Conservation (phyloP, 2,113 vertebrate species). For the Phaethon lepturus region DNA sequence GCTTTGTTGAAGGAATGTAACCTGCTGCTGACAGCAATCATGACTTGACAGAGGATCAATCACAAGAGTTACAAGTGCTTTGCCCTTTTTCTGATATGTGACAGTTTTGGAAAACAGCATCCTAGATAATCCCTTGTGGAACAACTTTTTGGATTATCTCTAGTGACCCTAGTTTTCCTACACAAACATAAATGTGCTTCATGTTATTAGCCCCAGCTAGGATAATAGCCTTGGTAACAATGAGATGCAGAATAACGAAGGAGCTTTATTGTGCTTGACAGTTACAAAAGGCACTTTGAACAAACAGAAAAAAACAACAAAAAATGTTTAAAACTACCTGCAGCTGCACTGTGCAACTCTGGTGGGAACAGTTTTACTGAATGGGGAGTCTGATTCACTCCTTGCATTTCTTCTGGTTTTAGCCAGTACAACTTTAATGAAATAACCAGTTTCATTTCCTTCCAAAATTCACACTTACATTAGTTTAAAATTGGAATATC, state of each 20-base stretch:
- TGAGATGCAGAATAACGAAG: conserved; percentile 7
- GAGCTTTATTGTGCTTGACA: neutral
- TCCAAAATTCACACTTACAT: conserved; percentile 36
- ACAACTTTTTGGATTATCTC: conserved; percentile 72
- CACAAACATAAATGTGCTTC: conserved; percentile 19
- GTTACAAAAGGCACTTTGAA: conserved; percentile 31
- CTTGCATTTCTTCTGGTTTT: neutral
- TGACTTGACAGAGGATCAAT: conserved; percentile 57
- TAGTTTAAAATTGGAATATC: conserved; percentile 34
- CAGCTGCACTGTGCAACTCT: conserved; percentile 5
- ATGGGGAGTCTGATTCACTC: neutral
- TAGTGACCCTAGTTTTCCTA: conserved; percentile 66
- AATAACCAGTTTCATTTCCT: neutral
- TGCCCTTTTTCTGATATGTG: conserved; percentile 56
- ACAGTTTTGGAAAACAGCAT: conserved; percentile 65
- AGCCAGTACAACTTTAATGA: neutral
- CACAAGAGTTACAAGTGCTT: conserved; percentile 34
- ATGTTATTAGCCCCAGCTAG: conserved; percentile 36
- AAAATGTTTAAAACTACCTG: conserved; percentile 1
- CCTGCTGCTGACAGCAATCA: conserved; percentile 50
- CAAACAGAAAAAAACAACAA: conserved; percentile 8
- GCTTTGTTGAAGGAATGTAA: conserved; percentile 42
- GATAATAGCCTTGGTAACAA: conserved; percentile 39
- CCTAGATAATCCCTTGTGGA: conserved; percentile 63
- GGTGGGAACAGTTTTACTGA: conserved; percentile 11